Evolutionary conservation across 2,113 vertebrate species (phyloP).

Genomic region (Brachirus orientalis): DNA sequence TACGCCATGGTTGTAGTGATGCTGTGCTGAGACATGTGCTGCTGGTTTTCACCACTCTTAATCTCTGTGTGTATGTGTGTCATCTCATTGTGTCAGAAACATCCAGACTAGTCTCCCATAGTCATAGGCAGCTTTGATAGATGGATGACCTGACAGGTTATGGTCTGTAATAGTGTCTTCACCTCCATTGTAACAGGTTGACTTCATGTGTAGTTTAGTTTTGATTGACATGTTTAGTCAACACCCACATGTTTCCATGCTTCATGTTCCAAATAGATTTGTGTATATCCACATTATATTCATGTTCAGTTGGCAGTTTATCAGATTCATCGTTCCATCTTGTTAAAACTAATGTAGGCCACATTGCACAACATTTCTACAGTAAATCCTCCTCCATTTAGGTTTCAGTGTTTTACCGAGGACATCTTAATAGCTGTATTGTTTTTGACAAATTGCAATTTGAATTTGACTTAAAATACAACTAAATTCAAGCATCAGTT

Average conservation of each 20-base stretch:
- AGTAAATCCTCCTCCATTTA: not conserved
- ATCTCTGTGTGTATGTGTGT: constrained; percentile 34
- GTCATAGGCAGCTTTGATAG: constrained; percentile 10
- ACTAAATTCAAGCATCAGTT: too few species aligned
- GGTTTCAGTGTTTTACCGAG: not conserved
- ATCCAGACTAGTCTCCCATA: constrained; percentile 5
- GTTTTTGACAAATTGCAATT: too few species aligned
- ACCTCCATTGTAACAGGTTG: constrained; percentile 10
- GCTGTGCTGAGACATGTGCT: constrained; percentile 42
- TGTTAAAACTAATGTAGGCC: not conserved
- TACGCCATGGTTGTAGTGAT: constrained; percentile 54
- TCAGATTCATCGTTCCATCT: not conserved
- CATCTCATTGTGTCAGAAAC: constrained; percentile 49
- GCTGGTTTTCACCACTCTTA: constrained; percentile 17
- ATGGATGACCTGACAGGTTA: not conserved
- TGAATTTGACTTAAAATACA: too few species aligned
- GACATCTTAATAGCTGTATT: too few species aligned
- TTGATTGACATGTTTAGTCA: constrained; percentile 22
- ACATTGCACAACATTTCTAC: too few species aligned
- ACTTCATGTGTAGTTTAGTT: constrained; percentile 28
- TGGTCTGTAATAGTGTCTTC: constrained; percentile 8
- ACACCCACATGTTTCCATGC: constrained; percentile 5
- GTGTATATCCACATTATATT: not conserved
- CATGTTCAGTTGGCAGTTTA: not conserved
- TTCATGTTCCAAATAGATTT: constrained; percentile 9